Base-by-base conservation (phyloP, 2,113 vertebrate species). In the Lampris megalopsis region DNA sequence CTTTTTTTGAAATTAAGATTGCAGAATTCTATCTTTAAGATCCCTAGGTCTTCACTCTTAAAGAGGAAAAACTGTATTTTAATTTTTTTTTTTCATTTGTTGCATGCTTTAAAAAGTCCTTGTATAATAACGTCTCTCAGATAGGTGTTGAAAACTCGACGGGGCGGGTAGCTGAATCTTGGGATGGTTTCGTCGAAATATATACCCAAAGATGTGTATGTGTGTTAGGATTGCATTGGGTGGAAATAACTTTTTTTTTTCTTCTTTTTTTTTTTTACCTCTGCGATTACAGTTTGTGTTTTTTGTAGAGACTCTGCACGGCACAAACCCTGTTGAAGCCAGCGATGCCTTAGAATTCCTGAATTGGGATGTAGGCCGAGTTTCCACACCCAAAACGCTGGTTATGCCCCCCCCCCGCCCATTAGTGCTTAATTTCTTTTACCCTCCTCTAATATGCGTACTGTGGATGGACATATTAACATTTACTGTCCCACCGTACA, bases 21-120 rank as follows among this genome's bases (percentile, higher is more conserved):
- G 81, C 92, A 92, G 86, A 93, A 89, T 91, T 95, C 88, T 88
- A 83, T 93, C 92, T 6, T 10, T 85, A 83, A 94, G 95, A 93
- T 95, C 94, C 89, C 94, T 95, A 95, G 95, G 94, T 95, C 94
- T 95, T 92, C 83, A 93, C 94, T 97, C 95, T 96, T 89, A 91
- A 95, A 97, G 94, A 96, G 95, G 92, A 94, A 94, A 95, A 89
- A 71, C 24, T 88, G 80, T 92, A 81, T 89, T 89, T 91, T 86
- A 89, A 74, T 48, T 68, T 74, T 68, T 69, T 1, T 89, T 83
- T 88, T 85, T 83, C 67, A 65, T 90, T 88, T 88, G 80, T 87
- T 88, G 94, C 92, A 93, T 93, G 93, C 93, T 89, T 94, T 82
- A 92, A 93, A 71, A 62, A 85, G 85, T 86, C 83, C 86, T 81